Evolutionary conservation across 2,888 invertebrate genomes (phyloP), one percentile per base, ranked within the genome.

Genomic region (Seira sanloemensis): DNA sequence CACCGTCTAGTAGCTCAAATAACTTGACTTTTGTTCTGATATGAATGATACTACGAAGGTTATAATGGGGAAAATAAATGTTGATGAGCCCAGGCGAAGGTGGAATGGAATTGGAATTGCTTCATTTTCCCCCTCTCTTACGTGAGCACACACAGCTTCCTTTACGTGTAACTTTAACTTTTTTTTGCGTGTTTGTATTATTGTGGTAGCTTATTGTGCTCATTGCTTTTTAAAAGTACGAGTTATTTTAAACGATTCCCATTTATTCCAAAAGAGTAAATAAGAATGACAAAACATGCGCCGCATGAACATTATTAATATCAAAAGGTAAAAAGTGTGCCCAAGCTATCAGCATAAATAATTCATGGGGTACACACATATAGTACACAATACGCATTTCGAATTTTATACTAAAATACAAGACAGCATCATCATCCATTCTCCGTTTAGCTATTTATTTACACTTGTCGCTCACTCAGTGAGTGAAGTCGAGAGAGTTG

Each of bases 291-390:
- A 37, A 37, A 37, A 37, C 5, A 9, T 37, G n/a, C n/a, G n/a
- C 12, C 37, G 37, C 37, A 37, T 37, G 37, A 37, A 37, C 7
- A 9, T 9, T n/a, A n/a, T n/a, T n/a, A n/a, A n/a, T 12, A 37
- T 37, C 37, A 37, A 37, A n/a, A n/a, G n/a, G n/a, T n/a, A n/a
- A n/a, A n/a, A n/a, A n/a, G n/a, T n/a, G n/a, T n/a, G 9, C 76
- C 2, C 18, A 73, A 1, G 74, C 68, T 58, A 80, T 80, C 74
- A 74, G 25, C 80, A 80, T 80, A 80, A 80, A 80, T 74, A 74
- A 74, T 80, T 67, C 74, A 68, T 37, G 37, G 7, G 37, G 12
- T 37, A 12, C 37, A n/a, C n/a, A n/a, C n/a, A n/a, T n/a, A n/a
- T n/a, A n/a, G n/a, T n/a, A n/a, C n/a, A n/a, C n/a, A 5, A 37